These are phyloP conservation scores for Proteles cristata DNA, from an alignment of 2,113 vertebrate genomes.

Conservation along the genomic window DNA sequence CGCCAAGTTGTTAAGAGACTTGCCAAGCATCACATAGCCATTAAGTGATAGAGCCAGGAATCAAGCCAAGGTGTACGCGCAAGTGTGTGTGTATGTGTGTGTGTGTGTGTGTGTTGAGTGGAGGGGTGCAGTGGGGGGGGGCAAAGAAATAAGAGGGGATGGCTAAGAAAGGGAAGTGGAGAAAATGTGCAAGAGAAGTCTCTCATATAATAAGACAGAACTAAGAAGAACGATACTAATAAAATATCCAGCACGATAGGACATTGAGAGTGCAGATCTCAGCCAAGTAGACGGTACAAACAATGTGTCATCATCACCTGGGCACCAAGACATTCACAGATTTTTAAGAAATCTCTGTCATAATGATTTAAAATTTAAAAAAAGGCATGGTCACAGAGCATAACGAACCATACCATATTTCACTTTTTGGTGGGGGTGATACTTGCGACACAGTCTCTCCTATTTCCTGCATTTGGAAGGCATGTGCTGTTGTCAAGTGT, in stretches of 20 bases:
- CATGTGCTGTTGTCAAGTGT: not conserved
- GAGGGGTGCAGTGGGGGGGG: not conserved
- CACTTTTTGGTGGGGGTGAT: not conserved
- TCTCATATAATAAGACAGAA: not conserved
- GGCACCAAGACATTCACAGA: not conserved
- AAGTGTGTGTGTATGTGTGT: not conserved
- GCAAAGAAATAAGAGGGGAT: not conserved
- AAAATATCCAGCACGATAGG: not conserved
- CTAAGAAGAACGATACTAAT: not conserved
- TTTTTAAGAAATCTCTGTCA: not conserved
- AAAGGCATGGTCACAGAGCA: not conserved
- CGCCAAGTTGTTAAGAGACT: not conserved
- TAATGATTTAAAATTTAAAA: not conserved
- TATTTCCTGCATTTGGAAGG: not conserved
- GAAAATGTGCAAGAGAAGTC: not conserved
- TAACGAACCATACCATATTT: not conserved
- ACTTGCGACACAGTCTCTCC: not conserved
- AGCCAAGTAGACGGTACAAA: not conserved
- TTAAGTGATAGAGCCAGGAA: not conserved
- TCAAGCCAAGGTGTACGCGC: not conserved
- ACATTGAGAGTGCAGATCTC: not conserved
- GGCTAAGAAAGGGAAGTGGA: not conserved
- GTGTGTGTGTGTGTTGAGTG: not conserved
- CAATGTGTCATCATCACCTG: accelerated
- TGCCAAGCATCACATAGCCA: not conserved